Evolutionary conservation across 2,113 vertebrate genomes (phyloP).

Genomic region (Daboia siamensis): DNA sequence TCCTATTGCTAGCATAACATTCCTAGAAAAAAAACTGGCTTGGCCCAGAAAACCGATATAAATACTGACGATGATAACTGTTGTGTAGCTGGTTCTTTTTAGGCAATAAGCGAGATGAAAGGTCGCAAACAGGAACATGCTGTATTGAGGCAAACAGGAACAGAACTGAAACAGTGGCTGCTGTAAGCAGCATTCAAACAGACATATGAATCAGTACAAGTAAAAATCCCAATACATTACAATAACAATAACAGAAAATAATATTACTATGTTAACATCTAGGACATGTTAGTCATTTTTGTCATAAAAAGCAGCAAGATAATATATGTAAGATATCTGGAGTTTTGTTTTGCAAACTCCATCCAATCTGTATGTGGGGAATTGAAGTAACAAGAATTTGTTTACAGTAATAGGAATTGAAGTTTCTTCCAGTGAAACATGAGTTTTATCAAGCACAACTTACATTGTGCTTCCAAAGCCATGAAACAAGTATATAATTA

Average conservation of each 20-base stretch:
- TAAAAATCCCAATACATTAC: no score
- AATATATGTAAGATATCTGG: constrained; percentile 32
- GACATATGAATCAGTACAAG: no score
- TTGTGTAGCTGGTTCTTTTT: no score
- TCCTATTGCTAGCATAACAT: not conserved
- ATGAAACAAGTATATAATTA: not conserved
- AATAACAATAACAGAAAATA: not conserved
- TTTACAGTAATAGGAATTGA: constrained; percentile 32
- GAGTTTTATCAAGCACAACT: not conserved
- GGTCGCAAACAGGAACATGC: no score
- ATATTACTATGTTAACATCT: not conserved
- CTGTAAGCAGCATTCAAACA: no score
- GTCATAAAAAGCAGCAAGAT: constrained; percentile 22
- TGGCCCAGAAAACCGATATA: not conserved
- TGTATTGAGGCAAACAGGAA: no score
- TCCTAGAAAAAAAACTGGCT: not conserved
- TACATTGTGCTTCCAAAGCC: not conserved
- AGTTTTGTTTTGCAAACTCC: constrained; percentile 46
- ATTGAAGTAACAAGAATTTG: constrained; percentile 55
- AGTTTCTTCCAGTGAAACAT: not conserved
- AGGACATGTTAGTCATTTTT: not conserved
- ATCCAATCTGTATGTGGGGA: constrained; percentile 42
- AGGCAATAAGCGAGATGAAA: no score
- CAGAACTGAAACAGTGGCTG: no score
- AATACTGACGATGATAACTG: not conserved